Evolutionary conservation across 2,888 invertebrate species (phyloP), one percentile per base, ranked within the genome.

Genomic region (Pollenia angustigena): DNA sequence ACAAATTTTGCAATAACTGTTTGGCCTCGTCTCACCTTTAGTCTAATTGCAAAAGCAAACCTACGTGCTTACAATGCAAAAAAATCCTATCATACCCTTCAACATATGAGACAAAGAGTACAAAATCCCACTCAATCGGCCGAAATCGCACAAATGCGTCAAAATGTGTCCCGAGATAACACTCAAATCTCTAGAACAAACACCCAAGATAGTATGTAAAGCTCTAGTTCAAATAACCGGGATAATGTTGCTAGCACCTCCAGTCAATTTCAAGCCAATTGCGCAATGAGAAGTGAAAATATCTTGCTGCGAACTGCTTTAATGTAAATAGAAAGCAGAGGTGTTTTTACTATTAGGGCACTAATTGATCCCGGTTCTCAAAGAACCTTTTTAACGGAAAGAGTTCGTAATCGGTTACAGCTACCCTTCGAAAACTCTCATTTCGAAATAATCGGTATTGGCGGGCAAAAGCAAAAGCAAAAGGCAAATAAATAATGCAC

Each of bases 281-380:
- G 23, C 14, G 50, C 48, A 14, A 48, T 18, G 10, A 68, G 48
- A 12, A 18, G 50, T 12, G 69, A 69, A 40, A 69, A n/a, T 6
- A 69, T 69, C n/a, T 23, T 69, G 8, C 52, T 69, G n/a, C 50
- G 16, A 1, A 71, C 71, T 32, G 71, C 71, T 12, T 42, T 71
- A 14, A 48, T 50, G 10, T 52, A 68, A 32, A 48, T 68, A 18
- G 68, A 68, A 12, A 14, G 32, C 44, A 23, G 4, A 6, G 54
- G 71, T 40, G 42, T 71, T 9, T 71, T 56, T 40, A 71, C 71
- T 11, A 40, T 71, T 42, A 32, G 71, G 12, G 71, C 56, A 11
- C 16, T 71, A 71, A 71, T 71, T 32, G 71, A 71, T 40, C 54
- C 71, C 8, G 40, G 40, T 3, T 69, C 69, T n/a, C 69, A 69